Conservation (phyloP, 2,113 vertebrate species). For the Caracal caracal region DNA sequence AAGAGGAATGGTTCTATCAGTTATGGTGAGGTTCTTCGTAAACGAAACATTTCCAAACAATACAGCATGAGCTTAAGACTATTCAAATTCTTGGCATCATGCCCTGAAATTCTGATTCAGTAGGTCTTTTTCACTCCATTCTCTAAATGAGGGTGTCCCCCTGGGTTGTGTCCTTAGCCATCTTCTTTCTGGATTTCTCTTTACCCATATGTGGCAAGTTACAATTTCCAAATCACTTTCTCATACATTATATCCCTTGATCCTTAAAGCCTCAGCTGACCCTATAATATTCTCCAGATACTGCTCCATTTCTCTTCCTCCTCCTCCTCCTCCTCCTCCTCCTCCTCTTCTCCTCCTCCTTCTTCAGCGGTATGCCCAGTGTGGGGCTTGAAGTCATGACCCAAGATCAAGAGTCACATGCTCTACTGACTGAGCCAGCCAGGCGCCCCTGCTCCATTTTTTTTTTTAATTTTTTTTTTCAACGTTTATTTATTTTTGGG, state of each 20-base stretch:
- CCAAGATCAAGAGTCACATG: background rate
- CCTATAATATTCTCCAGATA: background rate
- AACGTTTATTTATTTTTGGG: no score
- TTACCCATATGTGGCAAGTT: conserved; percentile 22
- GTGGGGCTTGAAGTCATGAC: background rate
- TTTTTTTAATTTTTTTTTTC: no score
- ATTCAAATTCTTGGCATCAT: conserved; percentile 25
- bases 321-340: background rate
- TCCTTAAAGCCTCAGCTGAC: conserved; percentile 38
- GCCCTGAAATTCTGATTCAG: conserved; percentile 27
- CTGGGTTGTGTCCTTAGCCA: background rate
- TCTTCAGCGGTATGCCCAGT: background rate
- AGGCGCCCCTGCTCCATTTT: background rate
- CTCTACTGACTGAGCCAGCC: background rate
- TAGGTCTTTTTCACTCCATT: background rate
- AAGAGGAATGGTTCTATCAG: background rate
- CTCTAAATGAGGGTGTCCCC: background rate
- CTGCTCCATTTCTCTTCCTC: background rate
- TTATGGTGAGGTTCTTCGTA: conserved; percentile 8
- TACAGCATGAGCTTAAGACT: background rate
- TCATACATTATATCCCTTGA: conserved; percentile 4
- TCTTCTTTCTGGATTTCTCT: conserved; percentile 22
- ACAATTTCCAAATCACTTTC: conserved; percentile 12
- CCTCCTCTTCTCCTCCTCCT: no score
- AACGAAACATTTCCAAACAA: conserved; percentile 48